phyloP scores from a whole-genome alignment of 2,797 vertebrate genomes.

The Oryzias sinensis region DNA sequence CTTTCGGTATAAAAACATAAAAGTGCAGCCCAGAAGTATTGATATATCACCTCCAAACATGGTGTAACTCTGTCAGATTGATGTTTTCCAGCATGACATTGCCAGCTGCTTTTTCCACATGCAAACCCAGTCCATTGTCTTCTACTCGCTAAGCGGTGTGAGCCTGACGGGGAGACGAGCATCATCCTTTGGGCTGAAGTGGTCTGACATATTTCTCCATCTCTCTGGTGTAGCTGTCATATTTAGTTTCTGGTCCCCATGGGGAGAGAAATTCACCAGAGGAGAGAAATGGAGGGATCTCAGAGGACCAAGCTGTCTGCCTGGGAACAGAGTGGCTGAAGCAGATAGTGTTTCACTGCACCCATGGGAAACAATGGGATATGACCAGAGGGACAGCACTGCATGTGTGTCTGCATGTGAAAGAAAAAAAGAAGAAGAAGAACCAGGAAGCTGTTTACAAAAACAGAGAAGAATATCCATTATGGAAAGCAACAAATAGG shows the following conservation, averaged over 20 bases:
- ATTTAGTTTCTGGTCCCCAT: slow-evolving; percentile 67
- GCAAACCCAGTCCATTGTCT: background rate
- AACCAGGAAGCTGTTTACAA: slow-evolving; percentile 1
- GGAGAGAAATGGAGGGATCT: slow-evolving; percentile 54
- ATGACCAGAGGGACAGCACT: slow-evolving; percentile 54
- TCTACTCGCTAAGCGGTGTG: slow-evolving; percentile 2
- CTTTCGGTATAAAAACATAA: background rate
- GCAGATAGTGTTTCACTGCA: slow-evolving; percentile 69
- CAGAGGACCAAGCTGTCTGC: slow-evolving; percentile 66
- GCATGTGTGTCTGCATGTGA: slow-evolving; percentile 20
- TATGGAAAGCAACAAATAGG: background rate
- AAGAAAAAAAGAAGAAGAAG: slow-evolving; percentile 8
- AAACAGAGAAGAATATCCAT: slow-evolving; percentile 7
- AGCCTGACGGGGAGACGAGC: slow-evolving; percentile 25
- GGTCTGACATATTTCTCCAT: slow-evolving; percentile 61
- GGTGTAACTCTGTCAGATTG: background rate
- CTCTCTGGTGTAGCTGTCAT: slow-evolving; percentile 66
- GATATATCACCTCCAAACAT: background rate
- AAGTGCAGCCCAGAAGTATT: background rate
- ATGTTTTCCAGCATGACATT: background rate
- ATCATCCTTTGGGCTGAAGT: slow-evolving; percentile 41
- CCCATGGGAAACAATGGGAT: slow-evolving; percentile 58
- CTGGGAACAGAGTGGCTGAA: slow-evolving; percentile 58
- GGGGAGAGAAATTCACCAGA: slow-evolving; percentile 51
- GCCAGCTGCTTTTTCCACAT: background rate